Percentiles rank a stretch among this genome's conserved stretches.
phyloP scores from a whole-genome alignment of 2,797 vertebrate species.

The Propithecus perrieri region DNA sequence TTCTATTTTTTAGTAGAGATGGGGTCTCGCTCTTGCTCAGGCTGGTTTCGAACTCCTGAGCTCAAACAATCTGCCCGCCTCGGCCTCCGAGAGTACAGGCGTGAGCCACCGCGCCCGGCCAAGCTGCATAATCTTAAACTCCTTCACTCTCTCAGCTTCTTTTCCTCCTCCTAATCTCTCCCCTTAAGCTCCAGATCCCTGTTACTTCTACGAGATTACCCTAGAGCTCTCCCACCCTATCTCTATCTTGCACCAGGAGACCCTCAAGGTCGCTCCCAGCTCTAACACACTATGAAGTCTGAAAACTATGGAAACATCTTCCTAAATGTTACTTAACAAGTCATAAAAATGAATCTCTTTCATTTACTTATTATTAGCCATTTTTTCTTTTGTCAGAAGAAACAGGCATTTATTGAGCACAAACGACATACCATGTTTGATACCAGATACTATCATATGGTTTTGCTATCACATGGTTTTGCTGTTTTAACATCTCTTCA shows the following conservation, averaged over 20 bases:
- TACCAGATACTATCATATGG: background rate
- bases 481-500: slow-evolving; percentile 25
- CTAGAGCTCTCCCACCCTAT: background rate
- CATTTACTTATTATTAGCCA: background rate
- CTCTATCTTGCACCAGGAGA: background rate
- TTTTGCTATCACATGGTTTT: background rate
- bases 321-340: background rate
- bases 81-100: no score
- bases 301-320: background rate
- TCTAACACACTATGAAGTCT: background rate
- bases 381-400: slow-evolving; percentile 31
- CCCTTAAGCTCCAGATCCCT: background rate
- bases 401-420: background rate
- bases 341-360: background rate
- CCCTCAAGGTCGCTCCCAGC: background rate
- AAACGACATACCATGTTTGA: background rate
- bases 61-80: no score
- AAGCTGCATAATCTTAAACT: background rate
- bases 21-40: no score
- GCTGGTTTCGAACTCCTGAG: no score
- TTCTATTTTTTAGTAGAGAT: no score
- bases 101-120: no score
- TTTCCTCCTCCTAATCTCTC: background rate
- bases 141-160: background rate
- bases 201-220: background rate